Percentiles rank a stretch among this genome's conserved stretches.
These are phyloP conservation scores for Ciona savignyi DNA, from an alignment of 23 tunicate species.

Conservation along the genomic window DNA sequence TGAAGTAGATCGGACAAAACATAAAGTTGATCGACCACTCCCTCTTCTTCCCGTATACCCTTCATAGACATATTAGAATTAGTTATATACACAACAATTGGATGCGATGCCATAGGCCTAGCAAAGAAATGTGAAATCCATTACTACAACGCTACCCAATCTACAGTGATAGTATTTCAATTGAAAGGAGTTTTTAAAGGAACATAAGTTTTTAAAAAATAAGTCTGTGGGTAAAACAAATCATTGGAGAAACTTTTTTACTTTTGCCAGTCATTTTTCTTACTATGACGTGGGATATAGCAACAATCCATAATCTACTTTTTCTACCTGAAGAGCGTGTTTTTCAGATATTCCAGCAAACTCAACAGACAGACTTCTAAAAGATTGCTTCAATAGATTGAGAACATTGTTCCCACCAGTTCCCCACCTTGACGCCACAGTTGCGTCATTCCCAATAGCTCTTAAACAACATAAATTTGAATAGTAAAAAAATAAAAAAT, in stretches of 20 bases:
- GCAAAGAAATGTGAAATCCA: too few species aligned
- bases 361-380: constrained; percentile 70
- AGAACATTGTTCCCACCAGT: constrained; percentile 69
- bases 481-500: background rate
- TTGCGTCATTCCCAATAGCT: constrained; percentile 68
- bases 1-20: constrained; percentile 51
- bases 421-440: constrained; percentile 75
- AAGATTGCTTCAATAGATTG: constrained; percentile 51
- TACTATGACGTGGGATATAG: too few species aligned
- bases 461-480: constrained; percentile 11
- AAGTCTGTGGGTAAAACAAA: too few species aligned
- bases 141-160: too few species aligned
- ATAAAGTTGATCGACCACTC: constrained; percentile 79
- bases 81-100: background rate
- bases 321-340: constrained; percentile 63
- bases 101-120: too few species aligned
- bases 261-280: too few species aligned
- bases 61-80: background rate
- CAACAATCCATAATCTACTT: background rate
- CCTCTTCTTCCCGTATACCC: constrained; percentile 92
- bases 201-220: too few species aligned
- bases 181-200: too few species aligned
- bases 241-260: too few species aligned
- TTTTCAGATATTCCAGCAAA: constrained; percentile 73
- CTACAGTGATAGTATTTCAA: too few species aligned